Base-by-base conservation (phyloP, 2,113 vertebrate genomes). In the Eulemur macaco region DNA sequence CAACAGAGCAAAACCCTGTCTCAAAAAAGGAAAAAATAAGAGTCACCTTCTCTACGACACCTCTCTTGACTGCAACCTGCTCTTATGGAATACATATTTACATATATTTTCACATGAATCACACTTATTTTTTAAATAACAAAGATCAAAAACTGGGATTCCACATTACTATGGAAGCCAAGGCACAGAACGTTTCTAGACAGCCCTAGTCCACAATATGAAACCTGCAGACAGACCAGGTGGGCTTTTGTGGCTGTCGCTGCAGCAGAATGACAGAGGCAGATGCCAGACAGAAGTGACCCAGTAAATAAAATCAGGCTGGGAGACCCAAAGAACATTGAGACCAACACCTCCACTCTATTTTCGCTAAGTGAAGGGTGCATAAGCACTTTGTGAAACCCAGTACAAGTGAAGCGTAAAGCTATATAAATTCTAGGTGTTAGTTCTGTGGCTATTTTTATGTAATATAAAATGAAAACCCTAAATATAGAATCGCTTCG, bases 401-500 rank as follows among this genome's bases (percentile, higher is more conserved):
- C 69, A 78, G 45, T 39, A 47, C 29, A 47, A 29, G 8, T 63
- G 34, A 56, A 81, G 12, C 14, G 8, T 50, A 85, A 69, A 52
- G 56, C 63, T 54, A 86, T 50, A 78, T 89, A 78, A 80, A 83
- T 63, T 83, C 69, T 85, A 25, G 39, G 42, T 68, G 76, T 97
- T 47, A n/a, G 39, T 50, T 88, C 68, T 29, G 9, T 58, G 13
- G 68, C 71, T 82, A 82, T 91, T 69, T 95, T 94, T 76, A 94
- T 29, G 39, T 63, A 91, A 69, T 18, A 31, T 2, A 66, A 88
- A 76, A 81, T 76, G 9, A 50, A 83, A 78, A 90, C 20, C 17
- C 92, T 95, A 86, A 71, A 78, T 88, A 86, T 14, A 86, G 47
- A 89, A 86, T 52, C 45, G 1, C 66, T 47, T 91, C 31, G 77